Evolutionary conservation across 2,888 invertebrate species (phyloP).

Genomic region (Tinea trinotella): DNA sequence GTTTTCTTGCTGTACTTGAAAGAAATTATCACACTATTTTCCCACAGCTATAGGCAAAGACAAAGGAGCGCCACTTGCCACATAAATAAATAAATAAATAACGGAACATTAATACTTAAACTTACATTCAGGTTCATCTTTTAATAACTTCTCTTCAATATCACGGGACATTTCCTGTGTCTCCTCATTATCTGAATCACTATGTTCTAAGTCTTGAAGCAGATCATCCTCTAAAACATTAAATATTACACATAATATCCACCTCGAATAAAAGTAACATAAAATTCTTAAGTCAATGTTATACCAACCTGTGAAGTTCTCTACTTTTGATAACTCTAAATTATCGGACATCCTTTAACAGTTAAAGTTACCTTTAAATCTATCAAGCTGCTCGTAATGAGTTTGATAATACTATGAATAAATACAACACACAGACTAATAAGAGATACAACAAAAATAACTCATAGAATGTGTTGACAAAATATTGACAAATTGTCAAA

Average conservation of each 20-base stretch:
- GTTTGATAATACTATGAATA: no score
- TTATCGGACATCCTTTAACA: background rate
- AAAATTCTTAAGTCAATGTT: background rate
- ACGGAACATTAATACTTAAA: background rate
- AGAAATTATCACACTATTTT: no score
- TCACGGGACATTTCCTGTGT: constrained; percentile 63
- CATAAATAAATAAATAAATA: no score
- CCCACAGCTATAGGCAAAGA: no score
- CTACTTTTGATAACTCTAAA: background rate
- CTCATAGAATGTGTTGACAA: no score
- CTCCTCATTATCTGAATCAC: constrained; percentile 65
- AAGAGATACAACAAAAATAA: no score
- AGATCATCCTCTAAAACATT: constrained; percentile 55
- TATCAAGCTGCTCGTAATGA: no score
- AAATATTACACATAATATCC: background rate
- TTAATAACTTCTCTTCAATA: constrained; percentile 60
- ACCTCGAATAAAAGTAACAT: background rate
- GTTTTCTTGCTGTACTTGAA: no score
- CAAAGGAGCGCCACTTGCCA: no score
- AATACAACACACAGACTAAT: no score
- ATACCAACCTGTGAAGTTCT: background rate
- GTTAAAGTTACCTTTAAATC: no score
- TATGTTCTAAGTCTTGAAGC: constrained; percentile 59
- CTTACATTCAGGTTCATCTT: constrained; percentile 63
- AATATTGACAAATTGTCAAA: no score